Evolutionary conservation across 1,140 invertebrate genomes (phyloP).

Genomic region (Anastrepha obliqua): DNA sequence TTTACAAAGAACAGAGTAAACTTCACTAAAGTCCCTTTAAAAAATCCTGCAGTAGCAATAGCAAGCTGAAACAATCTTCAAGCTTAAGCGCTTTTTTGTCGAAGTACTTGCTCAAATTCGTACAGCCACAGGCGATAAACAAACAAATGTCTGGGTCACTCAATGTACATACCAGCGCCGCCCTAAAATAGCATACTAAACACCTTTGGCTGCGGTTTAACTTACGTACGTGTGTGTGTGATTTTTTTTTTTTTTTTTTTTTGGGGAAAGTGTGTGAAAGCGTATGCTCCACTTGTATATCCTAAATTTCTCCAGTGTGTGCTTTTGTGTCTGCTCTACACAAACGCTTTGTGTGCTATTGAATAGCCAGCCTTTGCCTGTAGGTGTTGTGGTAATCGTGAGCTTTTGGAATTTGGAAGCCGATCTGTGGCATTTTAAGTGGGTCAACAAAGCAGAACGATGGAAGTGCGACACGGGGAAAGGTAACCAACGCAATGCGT

Average conservation of each 20-base stretch:
- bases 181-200: constrained; percentile 20
- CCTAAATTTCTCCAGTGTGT: constrained; percentile 28
- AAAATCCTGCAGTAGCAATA: not conserved
- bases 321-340: constrained; percentile 14
- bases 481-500: not conserved
- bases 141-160: constrained; percentile 22
- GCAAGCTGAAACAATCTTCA: not conserved
- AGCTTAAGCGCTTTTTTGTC: not conserved
- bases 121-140: constrained; percentile 4
- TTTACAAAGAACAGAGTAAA: not conserved
- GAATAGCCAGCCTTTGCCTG: not conserved
- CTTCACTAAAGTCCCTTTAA: not conserved
- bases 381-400: constrained; percentile 31
- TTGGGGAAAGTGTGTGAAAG: not conserved
- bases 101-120: not conserved
- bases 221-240: not conserved
- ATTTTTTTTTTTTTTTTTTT: not conserved
- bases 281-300: not conserved
- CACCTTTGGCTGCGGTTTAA: not conserved
- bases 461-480: not conserved
- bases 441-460: constrained; percentile 23
- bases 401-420: constrained; percentile 41
- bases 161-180: not conserved
- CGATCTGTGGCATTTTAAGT: constrained; percentile 47
- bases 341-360: constrained; percentile 14